Evolutionary conservation across 1,140 invertebrate genomes (phyloP).

Genomic region (Scylla paramamosain): DNA sequence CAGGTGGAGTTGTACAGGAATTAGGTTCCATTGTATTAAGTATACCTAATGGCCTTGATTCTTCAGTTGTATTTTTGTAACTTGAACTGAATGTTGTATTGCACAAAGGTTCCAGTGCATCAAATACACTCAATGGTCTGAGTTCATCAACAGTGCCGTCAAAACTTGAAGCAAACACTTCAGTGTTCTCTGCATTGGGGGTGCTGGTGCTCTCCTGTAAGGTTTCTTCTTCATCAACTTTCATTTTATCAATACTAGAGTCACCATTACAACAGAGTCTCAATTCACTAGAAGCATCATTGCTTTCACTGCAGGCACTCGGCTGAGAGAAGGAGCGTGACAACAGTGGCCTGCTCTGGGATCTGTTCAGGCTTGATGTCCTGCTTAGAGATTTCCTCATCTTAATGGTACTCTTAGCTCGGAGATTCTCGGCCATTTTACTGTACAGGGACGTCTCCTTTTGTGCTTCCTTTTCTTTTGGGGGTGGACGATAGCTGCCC

Average conservation of each 20-base stretch:
- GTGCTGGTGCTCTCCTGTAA: neutral
- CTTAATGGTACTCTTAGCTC: conserved; percentile 56
- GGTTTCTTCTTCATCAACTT: neutral
- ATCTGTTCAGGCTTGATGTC: too few species aligned
- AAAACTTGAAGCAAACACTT: neutral
- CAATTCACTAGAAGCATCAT: neutral
- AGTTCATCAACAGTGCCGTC: neutral
- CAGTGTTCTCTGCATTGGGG: neutral
- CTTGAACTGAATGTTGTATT: too few species aligned
- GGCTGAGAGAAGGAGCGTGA: neutral
- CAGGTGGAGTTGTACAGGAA: too few species aligned
- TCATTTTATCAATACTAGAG: neutral
- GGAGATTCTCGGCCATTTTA: conserved; percentile 68
- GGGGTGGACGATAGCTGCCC: neutral
- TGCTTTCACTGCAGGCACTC: neutral
- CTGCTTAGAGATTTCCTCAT: conserved; percentile 65
- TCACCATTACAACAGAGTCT: neutral
- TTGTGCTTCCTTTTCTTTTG: neutral
- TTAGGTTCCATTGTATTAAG: neutral
- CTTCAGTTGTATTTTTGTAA: neutral
- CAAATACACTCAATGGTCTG: neutral
- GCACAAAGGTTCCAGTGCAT: neutral
- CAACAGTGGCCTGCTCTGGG: neutral
- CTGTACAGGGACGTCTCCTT: conserved; percentile 50
- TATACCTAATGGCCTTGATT: neutral